These are phyloP conservation scores for Thymelicus sylvestris DNA, from an alignment of 2,888 invertebrate species.

Conservation along the genomic window DNA sequence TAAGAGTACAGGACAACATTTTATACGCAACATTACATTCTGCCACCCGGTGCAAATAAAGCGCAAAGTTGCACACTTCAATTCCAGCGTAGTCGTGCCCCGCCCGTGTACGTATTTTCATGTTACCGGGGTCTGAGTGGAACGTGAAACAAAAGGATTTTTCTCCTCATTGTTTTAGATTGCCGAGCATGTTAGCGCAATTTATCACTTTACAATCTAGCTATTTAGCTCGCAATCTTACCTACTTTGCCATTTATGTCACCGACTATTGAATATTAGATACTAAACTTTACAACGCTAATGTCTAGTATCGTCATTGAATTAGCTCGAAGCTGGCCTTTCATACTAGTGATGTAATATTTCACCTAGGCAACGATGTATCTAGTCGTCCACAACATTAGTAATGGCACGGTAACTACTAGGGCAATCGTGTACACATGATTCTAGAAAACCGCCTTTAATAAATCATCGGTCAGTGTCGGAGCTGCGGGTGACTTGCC, in stretches of 20 bases:
- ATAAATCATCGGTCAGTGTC: conserved; percentile 19
- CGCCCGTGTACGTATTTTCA: conserved; percentile 67
- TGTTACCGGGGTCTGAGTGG: conserved; percentile 62
- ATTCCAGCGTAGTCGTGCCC: conserved; percentile 63
- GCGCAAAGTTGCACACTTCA: conserved; percentile 71
- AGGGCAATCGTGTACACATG: conserved; percentile 1
- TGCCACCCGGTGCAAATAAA: conserved; percentile 61
- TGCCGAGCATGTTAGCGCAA: conserved; percentile 42
- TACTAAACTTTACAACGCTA: neutral
- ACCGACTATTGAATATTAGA: neutral
- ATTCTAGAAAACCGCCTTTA: conserved; percentile 17
- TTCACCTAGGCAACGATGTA: conserved; percentile 32
- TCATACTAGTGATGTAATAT: conserved; percentile 12
- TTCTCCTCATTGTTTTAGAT: conserved; percentile 65
- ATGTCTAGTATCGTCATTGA: neutral
- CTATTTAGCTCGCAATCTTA: conserved; percentile 18
- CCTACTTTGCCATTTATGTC: conserved; percentile 5
- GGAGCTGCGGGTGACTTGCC: conserved; percentile 39
- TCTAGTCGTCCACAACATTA: conserved; percentile 30
- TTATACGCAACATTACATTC: conserved; percentile 61
- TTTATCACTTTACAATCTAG: conserved; percentile 36
- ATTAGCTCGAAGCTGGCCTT: neutral
- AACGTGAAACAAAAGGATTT: conserved; percentile 72
- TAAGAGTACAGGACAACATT: conserved; percentile 47
- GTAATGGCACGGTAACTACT: conserved; percentile 18